These are phyloP conservation scores for Melospiza georgiana DNA, from an alignment of 2,113 vertebrate genomes.

Conservation along the genomic window DNA sequence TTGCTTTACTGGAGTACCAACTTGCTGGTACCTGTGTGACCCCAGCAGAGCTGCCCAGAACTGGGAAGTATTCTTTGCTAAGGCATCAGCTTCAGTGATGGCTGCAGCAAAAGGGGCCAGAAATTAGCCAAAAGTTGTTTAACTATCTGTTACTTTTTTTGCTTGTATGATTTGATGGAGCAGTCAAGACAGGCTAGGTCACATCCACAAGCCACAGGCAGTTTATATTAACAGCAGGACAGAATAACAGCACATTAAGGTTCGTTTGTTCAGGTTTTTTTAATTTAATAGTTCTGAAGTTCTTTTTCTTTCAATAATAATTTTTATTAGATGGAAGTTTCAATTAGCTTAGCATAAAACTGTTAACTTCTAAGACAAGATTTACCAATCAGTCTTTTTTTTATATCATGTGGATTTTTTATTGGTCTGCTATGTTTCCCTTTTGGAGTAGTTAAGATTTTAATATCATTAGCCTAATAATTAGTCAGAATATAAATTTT, in stretches of 20 bases:
- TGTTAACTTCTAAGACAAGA: background rate
- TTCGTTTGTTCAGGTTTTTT: background rate
- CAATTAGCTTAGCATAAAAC: background rate
- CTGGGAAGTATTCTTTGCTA: background rate
- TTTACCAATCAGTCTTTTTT: background rate
- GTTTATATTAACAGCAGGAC: background rate
- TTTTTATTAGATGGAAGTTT: background rate
- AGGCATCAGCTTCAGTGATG: background rate
- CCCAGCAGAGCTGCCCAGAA: background rate
- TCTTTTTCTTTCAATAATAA: background rate
- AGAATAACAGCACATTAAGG: background rate
- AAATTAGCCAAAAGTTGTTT: background rate
- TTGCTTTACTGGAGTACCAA: background rate
- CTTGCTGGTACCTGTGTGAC: fast-evolving
- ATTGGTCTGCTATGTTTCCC: background rate
- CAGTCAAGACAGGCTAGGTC: background rate
- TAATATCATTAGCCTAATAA: conserved; percentile 4
- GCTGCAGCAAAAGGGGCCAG: background rate
- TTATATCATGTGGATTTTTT: background rate
- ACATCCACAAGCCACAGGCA: background rate
- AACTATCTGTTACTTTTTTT: background rate
- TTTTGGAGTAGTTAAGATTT: background rate
- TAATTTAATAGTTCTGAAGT: background rate
- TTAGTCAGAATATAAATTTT: conserved; percentile 9
- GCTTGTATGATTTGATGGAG: background rate